Evolutionary conservation across 1,140 invertebrate genomes (phyloP).

Genomic region (Solenopsis invicta): DNA sequence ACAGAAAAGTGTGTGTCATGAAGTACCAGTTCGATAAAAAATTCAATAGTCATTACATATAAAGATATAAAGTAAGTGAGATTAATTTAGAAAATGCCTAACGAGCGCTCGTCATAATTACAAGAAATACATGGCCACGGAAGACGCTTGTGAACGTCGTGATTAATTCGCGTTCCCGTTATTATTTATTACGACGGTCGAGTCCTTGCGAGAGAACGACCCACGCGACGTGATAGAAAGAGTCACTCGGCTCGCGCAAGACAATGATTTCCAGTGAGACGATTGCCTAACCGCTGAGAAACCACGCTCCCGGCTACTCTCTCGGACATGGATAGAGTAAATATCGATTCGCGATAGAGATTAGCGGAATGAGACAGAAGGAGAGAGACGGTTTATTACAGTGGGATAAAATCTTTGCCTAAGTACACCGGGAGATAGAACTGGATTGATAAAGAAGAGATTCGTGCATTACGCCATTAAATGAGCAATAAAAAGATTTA

Average conservation of each 20-base stretch:
- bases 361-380: constrained; percentile 5
- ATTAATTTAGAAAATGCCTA: constrained; percentile 7
- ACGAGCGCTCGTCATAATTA: constrained; percentile 1
- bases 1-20: background rate
- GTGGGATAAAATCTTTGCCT: constrained; percentile 12
- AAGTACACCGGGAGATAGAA: constrained; percentile 19
- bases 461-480: constrained; percentile 8
- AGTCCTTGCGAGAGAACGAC: constrained; percentile 44
- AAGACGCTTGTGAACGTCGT: background rate
- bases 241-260: constrained; percentile 31
- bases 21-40: background rate
- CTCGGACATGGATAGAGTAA: constrained; percentile 23
- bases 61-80: background rate
- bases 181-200: constrained; percentile 57
- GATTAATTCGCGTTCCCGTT: constrained; percentile 64
- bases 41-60: background rate
- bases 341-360: constrained; percentile 15
- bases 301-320: constrained; percentile 36
- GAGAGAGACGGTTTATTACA: constrained; percentile 36
- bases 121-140: background rate
- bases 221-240: constrained; percentile 63
- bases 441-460: constrained; percentile 28
- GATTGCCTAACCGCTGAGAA: constrained; percentile 66
- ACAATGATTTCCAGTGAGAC: constrained; percentile 68
- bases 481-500: constrained; percentile 17